A percentile compares a stretch with the other conserved stretches of the same genome.
phyloP scores from a whole-genome alignment of 2,797 vertebrate species.

The Spinibarbus caldwelli region DNA sequence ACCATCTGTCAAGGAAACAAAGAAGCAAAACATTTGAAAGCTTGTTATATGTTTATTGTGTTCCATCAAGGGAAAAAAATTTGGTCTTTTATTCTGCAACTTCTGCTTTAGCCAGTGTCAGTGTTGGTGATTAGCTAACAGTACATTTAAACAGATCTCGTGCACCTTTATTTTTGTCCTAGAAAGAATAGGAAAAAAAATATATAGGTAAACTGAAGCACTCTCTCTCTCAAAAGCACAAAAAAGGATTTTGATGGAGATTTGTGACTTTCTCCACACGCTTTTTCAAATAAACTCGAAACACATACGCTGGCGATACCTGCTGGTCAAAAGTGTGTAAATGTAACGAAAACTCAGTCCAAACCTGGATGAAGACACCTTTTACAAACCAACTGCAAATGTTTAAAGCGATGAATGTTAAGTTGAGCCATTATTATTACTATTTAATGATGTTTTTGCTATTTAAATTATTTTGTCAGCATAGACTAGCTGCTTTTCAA shows the following conservation, averaged over 20 bases:
- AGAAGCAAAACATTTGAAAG: background rate
- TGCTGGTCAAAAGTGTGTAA: background rate
- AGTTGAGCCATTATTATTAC: background rate
- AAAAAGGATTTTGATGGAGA: background rate
- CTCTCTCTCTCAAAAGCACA: no score
- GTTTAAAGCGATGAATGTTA: background rate
- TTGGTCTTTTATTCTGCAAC: background rate
- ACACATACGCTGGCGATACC: background rate
- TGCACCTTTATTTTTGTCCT: no score
- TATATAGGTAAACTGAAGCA: background rate
- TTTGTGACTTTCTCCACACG: background rate
- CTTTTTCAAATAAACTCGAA: background rate
- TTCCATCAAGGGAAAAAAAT: background rate
- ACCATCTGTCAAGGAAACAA: background rate
- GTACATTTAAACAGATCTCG: no score
- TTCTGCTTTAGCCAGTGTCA: background rate
- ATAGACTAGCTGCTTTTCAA: no score
- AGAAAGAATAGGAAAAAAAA: background rate
- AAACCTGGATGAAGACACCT: background rate
- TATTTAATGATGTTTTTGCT: background rate
- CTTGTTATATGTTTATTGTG: background rate
- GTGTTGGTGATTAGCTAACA: background rate
- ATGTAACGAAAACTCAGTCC: background rate
- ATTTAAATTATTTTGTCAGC: no score
- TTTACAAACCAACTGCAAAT: background rate